Base-by-base conservation (phyloP, 2,113 vertebrate species). In the Lepus americanus region DNA sequence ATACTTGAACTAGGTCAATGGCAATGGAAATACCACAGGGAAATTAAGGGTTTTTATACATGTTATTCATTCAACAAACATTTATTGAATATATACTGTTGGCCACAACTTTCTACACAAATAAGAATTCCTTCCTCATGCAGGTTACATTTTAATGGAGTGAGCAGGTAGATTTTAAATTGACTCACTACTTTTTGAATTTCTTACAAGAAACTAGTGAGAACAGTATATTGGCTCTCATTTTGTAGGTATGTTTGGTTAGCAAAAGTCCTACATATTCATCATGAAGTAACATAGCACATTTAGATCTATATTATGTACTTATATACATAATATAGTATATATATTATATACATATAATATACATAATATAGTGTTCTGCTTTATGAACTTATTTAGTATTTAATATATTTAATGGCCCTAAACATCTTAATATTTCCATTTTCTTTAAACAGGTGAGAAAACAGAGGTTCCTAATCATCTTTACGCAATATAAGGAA, bases 371-470 rank as follows among this genome's bases (percentile, higher is more conserved):
- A 36, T 36, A 36, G 10, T 82, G 5, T 70, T 36, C 39, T 92
- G 22, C 92, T 92, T 94, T 76, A 72, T 36, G 63, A 82, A 55
- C 19, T 96, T 23, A 82, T 86, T 90, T 81, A 73, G 29, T 44
- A 55, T 51, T 80, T 70, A 39, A 69, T n/a, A 73, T 5, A 74
- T 89, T 92, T 83, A 89, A 86, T 89, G 93, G 78, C 93, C 9
- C 20, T 89, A 91, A 73, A 20, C 79, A 85, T 31, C 11, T 73
- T 81, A 44, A 90, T 4, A 86, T 92, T 85, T 85, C 23, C 2
- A 69, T 92, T 39, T 96, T 92, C 51, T 76, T 92, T 90, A 80
- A 61, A n/a, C 9, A 86, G 3, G 44, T 23, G 36, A 78, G 20
- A 81, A 87, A 85, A 85, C 7, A 69, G 31, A n/a, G 16, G 3